Evolutionary conservation across 2,113 vertebrate species (phyloP), one percentile per base, ranked within the genome.

Genomic region (Tylochromis polylepis): DNA sequence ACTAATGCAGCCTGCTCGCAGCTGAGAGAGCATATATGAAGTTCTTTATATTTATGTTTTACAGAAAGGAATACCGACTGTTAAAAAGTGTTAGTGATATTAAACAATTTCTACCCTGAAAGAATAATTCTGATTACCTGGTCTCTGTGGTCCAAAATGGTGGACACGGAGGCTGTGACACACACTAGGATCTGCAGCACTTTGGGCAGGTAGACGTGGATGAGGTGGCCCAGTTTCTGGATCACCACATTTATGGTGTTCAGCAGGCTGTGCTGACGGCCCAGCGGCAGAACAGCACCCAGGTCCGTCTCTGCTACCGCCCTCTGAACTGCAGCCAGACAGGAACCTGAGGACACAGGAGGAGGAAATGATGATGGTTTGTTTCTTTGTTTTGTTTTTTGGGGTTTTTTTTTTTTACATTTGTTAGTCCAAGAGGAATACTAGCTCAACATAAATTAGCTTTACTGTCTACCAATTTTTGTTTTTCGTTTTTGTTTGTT

Each of bases 111-210:
- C 24, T 0, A 75, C 24, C 43, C 24, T 29, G 38, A 29, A 29
- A 31, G 70, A 49, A 14, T 12, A 24, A 22, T 38, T 56, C 16
- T 20, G 2, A 79, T 85, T 88, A 99, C 99, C 97, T 98, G 97
- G 4, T 97, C 97, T 87, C 98, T 97, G 31, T 94, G 95, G 38
- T 98, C 96, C 24, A 99, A 96, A 60, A 97, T 82, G 10, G 93
- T 91, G 36, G 97, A 97, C 5, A 98, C 93, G 0, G 97, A 94
- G 22, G 97, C 97, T 0, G 96, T 97, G 95, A 98, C 94, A 77
- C 98, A 99, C 79, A 99, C 96, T 78, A 99, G 83, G 38, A 99
- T 98, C 96, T 99, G 98, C 29, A 99, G 95, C 87, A 99, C 96
- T 91, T 97, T 97, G 34, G 98, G 97, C 89, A 99, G 94, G 92